A percentile compares a stretch with the other conserved stretches of the same genome.
Evolutionary conservation across 1,140 invertebrate genomes (phyloP).

Genomic region (Anthonomus grandis): DNA sequence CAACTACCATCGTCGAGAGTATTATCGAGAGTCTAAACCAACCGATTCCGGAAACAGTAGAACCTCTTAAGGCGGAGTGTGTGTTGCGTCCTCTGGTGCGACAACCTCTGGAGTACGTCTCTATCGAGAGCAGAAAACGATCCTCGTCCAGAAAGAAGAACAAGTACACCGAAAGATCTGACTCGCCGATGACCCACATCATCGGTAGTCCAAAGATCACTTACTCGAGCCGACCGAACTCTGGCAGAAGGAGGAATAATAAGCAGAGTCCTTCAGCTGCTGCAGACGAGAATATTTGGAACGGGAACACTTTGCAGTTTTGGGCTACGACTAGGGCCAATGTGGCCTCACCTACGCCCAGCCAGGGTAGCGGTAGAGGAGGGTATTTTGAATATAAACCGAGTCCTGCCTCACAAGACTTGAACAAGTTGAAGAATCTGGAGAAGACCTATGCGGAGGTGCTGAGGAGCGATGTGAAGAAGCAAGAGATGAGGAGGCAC

Average conservation of each 20-base stretch:
- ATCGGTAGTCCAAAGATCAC: slow-evolving; percentile 54
- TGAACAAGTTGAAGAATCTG: slow-evolving; percentile 73
- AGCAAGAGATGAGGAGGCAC: slow-evolving; percentile 35
- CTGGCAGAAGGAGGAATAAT: slow-evolving; percentile 51
- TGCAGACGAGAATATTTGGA: slow-evolving; percentile 52
- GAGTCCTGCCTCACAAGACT: slow-evolving; percentile 73
- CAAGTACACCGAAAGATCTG: slow-evolving; percentile 58
- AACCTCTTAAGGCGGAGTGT: slow-evolving; percentile 32
- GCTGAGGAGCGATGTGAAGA: slow-evolving; percentile 60
- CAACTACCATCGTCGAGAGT: slow-evolving; percentile 50
- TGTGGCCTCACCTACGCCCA: slow-evolving; percentile 53
- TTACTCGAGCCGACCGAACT: slow-evolving; percentile 56
- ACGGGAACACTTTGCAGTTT: slow-evolving; percentile 63
- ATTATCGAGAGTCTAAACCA: slow-evolving; percentile 49
- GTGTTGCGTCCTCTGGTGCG: slow-evolving; percentile 59
- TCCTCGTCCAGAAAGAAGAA: slow-evolving; percentile 59
- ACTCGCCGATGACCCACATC: slow-evolving; percentile 59
- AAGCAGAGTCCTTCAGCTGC: slow-evolving; percentile 11
- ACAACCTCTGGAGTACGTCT: slow-evolving; percentile 63
- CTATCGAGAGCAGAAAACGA: slow-evolving; percentile 60
- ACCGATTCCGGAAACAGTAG: slow-evolving; percentile 51
- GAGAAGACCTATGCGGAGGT: slow-evolving; percentile 82
- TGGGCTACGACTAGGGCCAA: slow-evolving; percentile 56
- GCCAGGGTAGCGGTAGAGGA: slow-evolving; percentile 51
- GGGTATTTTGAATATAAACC: slow-evolving; percentile 62